These are phyloP conservation scores for Theocolax elegans DNA, from an alignment of 1,140 invertebrate genomes.

Conservation along the genomic window DNA sequence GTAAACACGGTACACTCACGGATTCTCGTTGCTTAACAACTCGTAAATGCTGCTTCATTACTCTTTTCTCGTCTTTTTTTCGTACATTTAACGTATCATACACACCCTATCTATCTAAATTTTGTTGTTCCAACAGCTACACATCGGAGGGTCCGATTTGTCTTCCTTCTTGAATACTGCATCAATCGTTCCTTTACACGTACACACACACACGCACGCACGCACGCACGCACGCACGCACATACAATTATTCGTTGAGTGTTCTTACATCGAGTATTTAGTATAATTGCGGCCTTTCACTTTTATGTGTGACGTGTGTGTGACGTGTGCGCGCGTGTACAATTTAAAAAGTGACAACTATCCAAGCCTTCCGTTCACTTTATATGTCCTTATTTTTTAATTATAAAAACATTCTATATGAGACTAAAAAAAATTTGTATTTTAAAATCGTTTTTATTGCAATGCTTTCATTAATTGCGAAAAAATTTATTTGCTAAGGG, in stretches of 20 bases:
- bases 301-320: not conserved
- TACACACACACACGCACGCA: no score
- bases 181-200: no score
- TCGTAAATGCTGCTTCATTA: not conserved
- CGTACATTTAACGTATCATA: not conserved
- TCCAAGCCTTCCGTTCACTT: not conserved
- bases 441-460: not conserved
- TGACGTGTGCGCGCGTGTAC: not conserved
- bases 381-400: not conserved
- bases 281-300: no score
- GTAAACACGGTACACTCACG: no score
- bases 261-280: no score
- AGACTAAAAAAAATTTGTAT: not conserved
- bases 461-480: not conserved
- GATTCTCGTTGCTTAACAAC: no score
- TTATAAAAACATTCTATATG: constrained; percentile 20
- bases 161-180: no score
- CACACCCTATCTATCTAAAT: not conserved
- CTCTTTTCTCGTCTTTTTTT: not conserved
- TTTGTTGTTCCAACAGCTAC: constrained; percentile 6
- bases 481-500: no score
- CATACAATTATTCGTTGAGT: no score
- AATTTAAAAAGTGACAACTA: constrained; percentile 21
- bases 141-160: constrained; percentile 7
- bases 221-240: no score